phyloP scores from a whole-genome alignment of 2,888 invertebrate species.

The Heliconius erato region DNA sequence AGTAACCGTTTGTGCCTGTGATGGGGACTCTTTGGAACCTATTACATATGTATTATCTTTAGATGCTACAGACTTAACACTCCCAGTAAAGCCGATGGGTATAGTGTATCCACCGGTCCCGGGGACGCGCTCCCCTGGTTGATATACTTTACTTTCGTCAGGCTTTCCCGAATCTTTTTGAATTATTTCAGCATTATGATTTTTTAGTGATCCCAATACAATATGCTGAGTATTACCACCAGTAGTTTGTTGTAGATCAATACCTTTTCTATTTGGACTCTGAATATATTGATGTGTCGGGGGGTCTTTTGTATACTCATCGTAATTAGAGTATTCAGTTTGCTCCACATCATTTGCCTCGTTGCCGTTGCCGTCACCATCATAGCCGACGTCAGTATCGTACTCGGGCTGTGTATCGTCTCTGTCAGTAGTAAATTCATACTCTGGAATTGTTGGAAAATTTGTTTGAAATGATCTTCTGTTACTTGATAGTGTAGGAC shows the following conservation, averaged over 20 bases:
- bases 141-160: slow-evolving; percentile 86
- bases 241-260: slow-evolving; percentile 80
- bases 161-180: slow-evolving; percentile 84
- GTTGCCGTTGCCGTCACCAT: slow-evolving; percentile 68
- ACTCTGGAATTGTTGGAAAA: slow-evolving; percentile 63
- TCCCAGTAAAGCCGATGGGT: slow-evolving; percentile 89
- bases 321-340: slow-evolving; percentile 87
- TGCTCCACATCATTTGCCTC: slow-evolving; percentile 80
- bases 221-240: slow-evolving; percentile 88
- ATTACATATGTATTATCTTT: slow-evolving; percentile 86
- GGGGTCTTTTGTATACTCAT: slow-evolving; percentile 80
- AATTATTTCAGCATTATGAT: slow-evolving; percentile 87
- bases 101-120: slow-evolving; percentile 89
- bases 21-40: slow-evolving; percentile 86
- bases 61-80: slow-evolving; percentile 88
- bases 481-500: slow-evolving; percentile 64
- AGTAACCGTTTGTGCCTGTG: slow-evolving; percentile 89
- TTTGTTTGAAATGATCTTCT: slow-evolving; percentile 72
- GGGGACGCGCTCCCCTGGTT: slow-evolving; percentile 88
- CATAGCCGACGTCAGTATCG: slow-evolving; percentile 74
- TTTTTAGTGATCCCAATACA: slow-evolving; percentile 85
- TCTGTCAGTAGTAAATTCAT: slow-evolving; percentile 75
- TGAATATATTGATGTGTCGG: slow-evolving; percentile 72
- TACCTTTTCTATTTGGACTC: slow-evolving; percentile 66
- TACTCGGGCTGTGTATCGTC: slow-evolving; percentile 73